A percentile compares a stretch with the other conserved stretches of the same genome.
Evolutionary conservation across 2,888 invertebrate species (phyloP).

Genomic region (Tipula lateralis): DNA sequence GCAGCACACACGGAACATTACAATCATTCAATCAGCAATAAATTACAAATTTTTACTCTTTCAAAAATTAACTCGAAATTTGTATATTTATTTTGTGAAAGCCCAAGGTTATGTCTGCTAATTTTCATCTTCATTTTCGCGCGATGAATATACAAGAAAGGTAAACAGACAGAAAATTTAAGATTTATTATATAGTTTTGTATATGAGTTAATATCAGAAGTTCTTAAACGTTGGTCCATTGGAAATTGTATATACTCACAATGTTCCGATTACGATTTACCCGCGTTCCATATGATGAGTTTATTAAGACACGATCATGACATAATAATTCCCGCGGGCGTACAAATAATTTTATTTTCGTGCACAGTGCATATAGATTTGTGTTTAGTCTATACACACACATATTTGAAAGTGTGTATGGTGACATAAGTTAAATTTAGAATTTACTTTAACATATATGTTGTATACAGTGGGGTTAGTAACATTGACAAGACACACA

Average conservation of each 20-base stretch:
- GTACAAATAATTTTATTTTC: not conserved
- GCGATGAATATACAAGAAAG: not conserved
- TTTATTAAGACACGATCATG: too few relatives aligned
- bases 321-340: not conserved
- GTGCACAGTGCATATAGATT: not conserved
- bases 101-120: not conserved
- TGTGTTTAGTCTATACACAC: not conserved
- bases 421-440: conserved; percentile 9
- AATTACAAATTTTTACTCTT: not conserved
- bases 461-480: not conserved
- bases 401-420: not conserved
- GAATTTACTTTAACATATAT: not conserved
- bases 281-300: too few relatives aligned
- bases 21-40: not conserved
- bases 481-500: not conserved
- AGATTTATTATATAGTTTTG: not conserved
- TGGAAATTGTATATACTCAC: too few relatives aligned
- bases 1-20: not conserved
- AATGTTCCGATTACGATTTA: too few relatives aligned
- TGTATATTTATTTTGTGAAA: not conserved
- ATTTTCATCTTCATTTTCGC: not conserved
- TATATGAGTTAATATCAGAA: not conserved
- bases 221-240: too few relatives aligned
- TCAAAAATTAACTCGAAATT: not conserved
- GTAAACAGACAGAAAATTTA: not conserved